Evolutionary conservation across 2,888 invertebrate species (phyloP).

Genomic region (Plagodis pulveraria): DNA sequence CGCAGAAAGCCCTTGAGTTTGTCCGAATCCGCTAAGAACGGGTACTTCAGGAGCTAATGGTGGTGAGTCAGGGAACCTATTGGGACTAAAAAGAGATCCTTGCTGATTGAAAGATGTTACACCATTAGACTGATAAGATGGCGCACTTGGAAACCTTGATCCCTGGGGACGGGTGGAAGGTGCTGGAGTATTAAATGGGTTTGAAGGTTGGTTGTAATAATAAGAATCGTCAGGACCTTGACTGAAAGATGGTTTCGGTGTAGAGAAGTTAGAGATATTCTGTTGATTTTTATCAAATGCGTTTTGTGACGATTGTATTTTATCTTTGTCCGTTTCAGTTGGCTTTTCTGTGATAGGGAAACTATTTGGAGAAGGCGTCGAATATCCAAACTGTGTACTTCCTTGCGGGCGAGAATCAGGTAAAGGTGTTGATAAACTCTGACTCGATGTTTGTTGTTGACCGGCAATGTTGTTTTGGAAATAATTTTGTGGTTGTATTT

Average conservation of each 20-base stretch:
- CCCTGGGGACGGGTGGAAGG: constrained; percentile 28
- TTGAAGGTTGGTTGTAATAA: constrained; percentile 62
- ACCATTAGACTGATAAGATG: constrained; percentile 54
- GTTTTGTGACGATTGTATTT: constrained; percentile 19
- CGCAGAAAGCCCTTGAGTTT: constrained; percentile 18
- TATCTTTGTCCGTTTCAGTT: background rate
- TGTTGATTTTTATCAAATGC: constrained; percentile 19
- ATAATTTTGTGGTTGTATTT: constrained; percentile 17
- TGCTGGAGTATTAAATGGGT: constrained; percentile 50
- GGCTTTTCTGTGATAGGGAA: constrained; percentile 11
- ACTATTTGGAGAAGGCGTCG: constrained; percentile 8
- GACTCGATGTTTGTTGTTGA: constrained; percentile 26
- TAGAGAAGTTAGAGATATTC: constrained; percentile 25
- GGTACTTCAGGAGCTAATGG: constrained; percentile 34
- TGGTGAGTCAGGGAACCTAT: constrained; percentile 39
- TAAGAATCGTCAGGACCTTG: constrained; percentile 58
- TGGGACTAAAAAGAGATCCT: constrained; percentile 32
- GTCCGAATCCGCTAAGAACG: constrained; percentile 33
- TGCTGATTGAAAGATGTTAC: constrained; percentile 27
- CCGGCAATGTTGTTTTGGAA: constrained; percentile 18
- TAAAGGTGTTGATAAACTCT: constrained; percentile 15
- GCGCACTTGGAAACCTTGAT: constrained; percentile 46
- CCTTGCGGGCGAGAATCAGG: constrained; percentile 21
- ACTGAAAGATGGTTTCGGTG: constrained; percentile 42
- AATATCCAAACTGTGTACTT: constrained; percentile 10